Evolutionary conservation across 1,140 invertebrate genomes (phyloP).

Genomic region (Sarcophaga peregrina): DNA sequence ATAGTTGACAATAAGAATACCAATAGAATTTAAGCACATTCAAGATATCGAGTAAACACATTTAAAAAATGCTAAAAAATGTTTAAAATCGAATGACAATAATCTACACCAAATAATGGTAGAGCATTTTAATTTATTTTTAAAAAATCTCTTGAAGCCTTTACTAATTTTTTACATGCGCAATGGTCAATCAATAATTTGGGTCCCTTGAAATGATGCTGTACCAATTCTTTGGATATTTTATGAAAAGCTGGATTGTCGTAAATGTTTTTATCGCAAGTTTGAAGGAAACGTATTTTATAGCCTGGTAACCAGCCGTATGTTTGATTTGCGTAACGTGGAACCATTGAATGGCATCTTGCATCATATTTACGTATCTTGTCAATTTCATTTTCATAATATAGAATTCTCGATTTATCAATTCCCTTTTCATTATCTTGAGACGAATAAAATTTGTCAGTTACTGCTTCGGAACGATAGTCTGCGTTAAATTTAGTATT

Average conservation of each 20-base stretch:
- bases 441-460: not conserved
- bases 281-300: conserved; percentile 12
- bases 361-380: not conserved
- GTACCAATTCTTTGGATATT: not conserved
- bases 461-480: not conserved
- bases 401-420: not conserved
- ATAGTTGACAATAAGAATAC: too few relatives aligned
- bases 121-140: not conserved
- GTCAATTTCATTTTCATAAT: not conserved
- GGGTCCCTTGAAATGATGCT: not conserved
- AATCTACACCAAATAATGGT: too few relatives aligned
- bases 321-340: conserved; percentile 36
- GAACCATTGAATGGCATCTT: not conserved
- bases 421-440: not conserved
- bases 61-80: too few relatives aligned
- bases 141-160: not conserved
- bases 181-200: not conserved
- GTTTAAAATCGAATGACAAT: too few relatives aligned
- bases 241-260: not conserved
- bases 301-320: conserved; percentile 41
- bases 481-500: not conserved
- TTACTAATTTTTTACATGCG: not conserved
- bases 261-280: conserved; percentile 14
- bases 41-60: too few relatives aligned
- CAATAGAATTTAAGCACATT: too few relatives aligned